Evolutionary conservation across 2,888 invertebrate genomes (phyloP).

Genomic region (Augiades crinisus): DNA sequence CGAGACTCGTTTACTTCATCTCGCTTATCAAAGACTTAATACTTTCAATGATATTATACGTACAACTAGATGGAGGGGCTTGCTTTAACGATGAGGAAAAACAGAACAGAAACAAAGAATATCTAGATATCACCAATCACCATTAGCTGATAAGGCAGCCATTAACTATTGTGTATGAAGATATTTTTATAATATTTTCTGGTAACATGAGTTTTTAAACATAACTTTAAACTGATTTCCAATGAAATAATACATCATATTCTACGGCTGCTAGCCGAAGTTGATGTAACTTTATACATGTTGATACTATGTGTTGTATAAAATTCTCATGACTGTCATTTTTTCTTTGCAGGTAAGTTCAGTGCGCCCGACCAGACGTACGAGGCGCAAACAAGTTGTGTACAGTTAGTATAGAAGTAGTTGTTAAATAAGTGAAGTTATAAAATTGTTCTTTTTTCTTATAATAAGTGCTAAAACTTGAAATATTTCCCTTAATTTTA

Average conservation of each 20-base stretch:
- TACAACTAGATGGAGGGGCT: too few species aligned
- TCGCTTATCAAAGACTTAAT: slow-evolving; percentile 1
- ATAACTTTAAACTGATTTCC: background rate
- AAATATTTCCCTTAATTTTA: too few species aligned
- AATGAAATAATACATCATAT: too few species aligned
- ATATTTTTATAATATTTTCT: background rate
- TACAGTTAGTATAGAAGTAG: background rate
- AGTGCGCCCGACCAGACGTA: slow-evolving; percentile 27
- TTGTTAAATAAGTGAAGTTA: background rate
- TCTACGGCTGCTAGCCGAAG: slow-evolving; percentile 8
- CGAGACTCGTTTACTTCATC: slow-evolving; percentile 1
- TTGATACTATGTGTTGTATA: background rate
- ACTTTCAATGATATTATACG: too few species aligned
- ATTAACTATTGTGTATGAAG: too few species aligned
- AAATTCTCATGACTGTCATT: slow-evolving; percentile 19
- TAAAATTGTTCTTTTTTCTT: background rate
- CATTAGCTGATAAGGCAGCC: too few species aligned
- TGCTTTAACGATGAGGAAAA: too few species aligned
- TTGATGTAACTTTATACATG: slow-evolving; percentile 7
- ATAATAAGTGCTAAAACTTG: too few species aligned
- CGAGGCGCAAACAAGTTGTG: slow-evolving; percentile 32
- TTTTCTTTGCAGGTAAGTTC: slow-evolving; percentile 41
- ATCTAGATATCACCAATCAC: too few species aligned
- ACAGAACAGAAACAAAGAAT: too few species aligned
- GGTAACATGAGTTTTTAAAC: background rate